These are phyloP conservation scores for Rhinophrynus dorsalis DNA, from an alignment of 2,797 vertebrate genomes.

Conservation along the genomic window DNA sequence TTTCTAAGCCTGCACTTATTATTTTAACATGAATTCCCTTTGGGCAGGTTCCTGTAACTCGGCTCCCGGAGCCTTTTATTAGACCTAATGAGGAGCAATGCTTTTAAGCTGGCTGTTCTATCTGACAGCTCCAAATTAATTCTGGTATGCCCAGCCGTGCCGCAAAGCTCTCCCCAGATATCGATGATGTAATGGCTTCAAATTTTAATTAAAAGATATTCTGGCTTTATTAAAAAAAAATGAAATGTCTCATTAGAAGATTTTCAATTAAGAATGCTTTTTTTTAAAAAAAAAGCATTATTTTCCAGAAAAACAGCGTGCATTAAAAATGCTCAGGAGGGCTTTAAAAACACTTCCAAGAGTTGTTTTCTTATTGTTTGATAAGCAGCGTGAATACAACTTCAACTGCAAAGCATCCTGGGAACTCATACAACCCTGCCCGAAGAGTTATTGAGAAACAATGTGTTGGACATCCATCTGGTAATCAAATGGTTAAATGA, in stretches of 20 bases:
- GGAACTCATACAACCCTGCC: too few species aligned
- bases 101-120: background rate
- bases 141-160: background rate
- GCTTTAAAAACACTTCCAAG: background rate
- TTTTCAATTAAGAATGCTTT: background rate
- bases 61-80: background rate
- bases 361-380: too few species aligned
- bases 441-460: too few species aligned
- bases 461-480: too few species aligned
- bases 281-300: too few species aligned
- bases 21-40: background rate
- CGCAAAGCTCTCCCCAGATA: background rate
- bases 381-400: too few species aligned
- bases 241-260: background rate
- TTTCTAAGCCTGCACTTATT: background rate
- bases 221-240: background rate
- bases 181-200: background rate
- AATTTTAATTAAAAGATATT: constrained; percentile 3
- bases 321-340: background rate
- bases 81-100: background rate
- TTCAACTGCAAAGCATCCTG: too few species aligned
- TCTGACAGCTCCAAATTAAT: background rate
- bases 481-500: too few species aligned
- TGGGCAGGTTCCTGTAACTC: background rate
- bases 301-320: background rate